A percentile compares a stretch with the other conserved stretches of the same genome.
These are phyloP conservation scores for Moxostoma hubbsi DNA, from an alignment of 2,797 vertebrate genomes.

Conservation along the genomic window DNA sequence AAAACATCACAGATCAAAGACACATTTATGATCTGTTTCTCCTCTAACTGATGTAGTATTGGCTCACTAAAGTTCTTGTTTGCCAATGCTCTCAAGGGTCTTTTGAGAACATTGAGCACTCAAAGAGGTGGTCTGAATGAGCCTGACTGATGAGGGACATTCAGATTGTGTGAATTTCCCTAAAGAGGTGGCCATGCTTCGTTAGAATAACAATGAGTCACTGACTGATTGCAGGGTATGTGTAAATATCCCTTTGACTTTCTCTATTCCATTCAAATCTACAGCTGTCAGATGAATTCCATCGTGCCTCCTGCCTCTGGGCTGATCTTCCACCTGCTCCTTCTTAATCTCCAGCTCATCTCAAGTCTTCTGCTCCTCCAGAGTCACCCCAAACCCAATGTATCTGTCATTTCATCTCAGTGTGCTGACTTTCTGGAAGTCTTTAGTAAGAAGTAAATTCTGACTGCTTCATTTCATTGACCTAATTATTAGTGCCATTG, in stretches of 20 bases:
- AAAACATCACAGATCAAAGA: neutral
- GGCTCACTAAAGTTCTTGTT: slow-evolving; percentile 18
- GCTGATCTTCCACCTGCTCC: neutral
- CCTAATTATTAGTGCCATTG: too few relatives aligned
- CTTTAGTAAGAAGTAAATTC: neutral
- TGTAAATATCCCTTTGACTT: neutral
- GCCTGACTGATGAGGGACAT: slow-evolving; percentile 16
- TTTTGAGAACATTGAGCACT: slow-evolving; percentile 24
- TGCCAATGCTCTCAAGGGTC: slow-evolving; percentile 29
- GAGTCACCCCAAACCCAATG: neutral
- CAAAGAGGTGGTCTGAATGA: slow-evolving; percentile 36
- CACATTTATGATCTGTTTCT: neutral
- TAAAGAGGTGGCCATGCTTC: slow-evolving; percentile 21
- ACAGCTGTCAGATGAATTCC: slow-evolving; percentile 27
- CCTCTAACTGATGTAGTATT: slow-evolving; percentile 6
- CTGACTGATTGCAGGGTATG: slow-evolving; percentile 16
- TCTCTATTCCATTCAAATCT: neutral
- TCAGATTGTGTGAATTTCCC: slow-evolving; percentile 30
- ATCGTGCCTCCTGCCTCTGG: slow-evolving; percentile 4
- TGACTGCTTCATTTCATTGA: neutral
- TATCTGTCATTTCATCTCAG: too few relatives aligned
- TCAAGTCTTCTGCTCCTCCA: slow-evolving; percentile 1
- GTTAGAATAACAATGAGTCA: slow-evolving; percentile 28
- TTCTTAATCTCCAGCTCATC: neutral
- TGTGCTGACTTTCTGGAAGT: too few relatives aligned